These are phyloP conservation scores for Drosophila crucigera DNA, from an alignment of 2,888 invertebrate species.

Conservation along the genomic window DNA sequence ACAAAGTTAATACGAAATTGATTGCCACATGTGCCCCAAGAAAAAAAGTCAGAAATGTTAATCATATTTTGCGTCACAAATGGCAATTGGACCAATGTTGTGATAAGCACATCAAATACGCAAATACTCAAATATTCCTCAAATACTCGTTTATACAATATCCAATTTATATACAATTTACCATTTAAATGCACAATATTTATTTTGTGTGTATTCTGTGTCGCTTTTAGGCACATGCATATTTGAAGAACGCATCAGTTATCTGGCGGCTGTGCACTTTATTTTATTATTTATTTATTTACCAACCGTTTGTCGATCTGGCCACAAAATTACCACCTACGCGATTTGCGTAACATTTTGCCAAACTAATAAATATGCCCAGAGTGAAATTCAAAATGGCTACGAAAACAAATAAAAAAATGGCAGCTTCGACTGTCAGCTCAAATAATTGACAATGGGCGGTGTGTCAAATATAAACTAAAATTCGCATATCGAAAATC, in stretches of 20 bases:
- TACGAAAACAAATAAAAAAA: constrained; percentile 12
- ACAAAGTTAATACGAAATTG: constrained; percentile 74
- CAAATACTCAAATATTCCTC: not conserved
- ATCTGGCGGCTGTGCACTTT: constrained; percentile 19
- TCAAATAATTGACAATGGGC: constrained; percentile 15
- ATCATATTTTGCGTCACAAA: constrained; percentile 46
- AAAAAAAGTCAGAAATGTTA: constrained; percentile 24
- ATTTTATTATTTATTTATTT: constrained; percentile 50
- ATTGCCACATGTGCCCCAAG: constrained; percentile 56
- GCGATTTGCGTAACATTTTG: constrained; percentile 39
- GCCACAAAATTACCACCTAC: constrained; percentile 78
- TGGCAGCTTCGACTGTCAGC: constrained; percentile 33
- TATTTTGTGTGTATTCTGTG: not conserved
- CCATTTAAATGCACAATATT: not conserved
- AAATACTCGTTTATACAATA: not conserved
- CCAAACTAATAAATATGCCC: constrained; percentile 66
- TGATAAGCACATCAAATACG: constrained; percentile 38
- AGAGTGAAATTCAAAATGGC: not conserved
- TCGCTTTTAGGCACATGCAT: constrained; percentile 1
- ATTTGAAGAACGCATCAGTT: constrained; percentile 24
- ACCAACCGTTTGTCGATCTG: constrained; percentile 65
- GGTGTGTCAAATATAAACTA: constrained; percentile 4
- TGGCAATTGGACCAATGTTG: constrained; percentile 45
- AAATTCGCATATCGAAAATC: constrained; percentile 63
- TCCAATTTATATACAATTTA: not conserved